These are phyloP conservation scores for Drosophila carrolli DNA, from an alignment of 1,140 invertebrate species.

Conservation along the genomic window DNA sequence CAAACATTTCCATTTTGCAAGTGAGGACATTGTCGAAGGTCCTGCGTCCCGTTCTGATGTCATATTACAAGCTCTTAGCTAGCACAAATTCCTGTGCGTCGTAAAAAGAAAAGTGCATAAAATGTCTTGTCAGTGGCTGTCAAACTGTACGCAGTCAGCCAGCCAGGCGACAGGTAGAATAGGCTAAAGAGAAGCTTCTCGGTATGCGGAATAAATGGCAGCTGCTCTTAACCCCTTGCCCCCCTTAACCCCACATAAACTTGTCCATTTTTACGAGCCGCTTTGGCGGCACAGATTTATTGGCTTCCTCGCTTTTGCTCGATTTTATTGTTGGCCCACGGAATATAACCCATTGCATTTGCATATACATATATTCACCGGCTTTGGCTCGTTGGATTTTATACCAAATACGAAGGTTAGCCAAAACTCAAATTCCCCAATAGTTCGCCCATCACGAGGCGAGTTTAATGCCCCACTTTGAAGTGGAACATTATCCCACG, in stretches of 20 bases:
- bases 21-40: slow-evolving; percentile 35
- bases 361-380: slow-evolving; percentile 18
- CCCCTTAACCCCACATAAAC: slow-evolving; percentile 30
- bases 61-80: slow-evolving; percentile 57
- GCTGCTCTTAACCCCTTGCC: slow-evolving; percentile 20
- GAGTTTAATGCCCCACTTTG: slow-evolving; percentile 52
- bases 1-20: slow-evolving; percentile 55
- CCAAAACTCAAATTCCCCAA: slow-evolving; percentile 29
- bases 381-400: slow-evolving; percentile 29
- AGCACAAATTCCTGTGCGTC: slow-evolving; percentile 35
- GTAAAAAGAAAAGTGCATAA: slow-evolving; percentile 55
- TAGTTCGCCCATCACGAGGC: slow-evolving; percentile 34
- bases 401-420: slow-evolving; percentile 51
- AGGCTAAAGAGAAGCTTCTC: slow-evolving; percentile 4
- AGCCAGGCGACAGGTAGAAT: slow-evolving; percentile 45
- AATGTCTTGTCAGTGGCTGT: slow-evolving; percentile 42
- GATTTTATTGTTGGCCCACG: slow-evolving; percentile 56
- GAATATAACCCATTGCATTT: slow-evolving; percentile 46
- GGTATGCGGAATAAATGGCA: slow-evolving; percentile 39
- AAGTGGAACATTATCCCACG: slow-evolving; percentile 45
- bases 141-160: slow-evolving; percentile 50
- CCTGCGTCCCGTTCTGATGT: slow-evolving; percentile 35
- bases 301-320: slow-evolving; percentile 52
- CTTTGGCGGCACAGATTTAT: slow-evolving; percentile 63
- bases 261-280: slow-evolving; percentile 63